Percentiles rank a stretch among this genome's conserved stretches.
Evolutionary conservation across 2,113 vertebrate species (phyloP).

Genomic region (Eublepharis macularius): DNA sequence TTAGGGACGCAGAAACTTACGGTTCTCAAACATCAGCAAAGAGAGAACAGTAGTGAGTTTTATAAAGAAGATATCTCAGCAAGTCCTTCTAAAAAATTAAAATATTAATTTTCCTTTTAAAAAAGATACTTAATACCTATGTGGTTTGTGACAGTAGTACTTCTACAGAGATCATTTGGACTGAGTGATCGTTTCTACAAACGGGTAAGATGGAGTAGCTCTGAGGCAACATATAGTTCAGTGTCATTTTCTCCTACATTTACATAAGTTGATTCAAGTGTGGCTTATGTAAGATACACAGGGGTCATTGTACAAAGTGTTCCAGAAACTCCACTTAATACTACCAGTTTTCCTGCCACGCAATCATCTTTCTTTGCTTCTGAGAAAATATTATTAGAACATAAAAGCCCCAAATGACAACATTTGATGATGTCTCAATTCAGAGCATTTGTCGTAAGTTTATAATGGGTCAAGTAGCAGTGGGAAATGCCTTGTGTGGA

Average conservation of each 20-base stretch:
- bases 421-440: constrained; percentile 3
- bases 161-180: not conserved
- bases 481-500: not conserved
- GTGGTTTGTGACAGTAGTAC: no score
- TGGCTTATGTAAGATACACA: not conserved
- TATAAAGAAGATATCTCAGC: not conserved
- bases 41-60: not conserved
- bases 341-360: not conserved
- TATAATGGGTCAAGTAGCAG: not conserved
- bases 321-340: not conserved
- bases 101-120: no score
- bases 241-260: no score
- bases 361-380: fast-evolving
- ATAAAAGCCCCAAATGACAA: constrained; percentile 13
- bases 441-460: constrained; percentile 12
- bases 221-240: not conserved
- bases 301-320: not conserved
- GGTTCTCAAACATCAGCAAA: not conserved
- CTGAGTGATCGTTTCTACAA: not conserved
- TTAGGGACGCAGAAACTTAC: not conserved
- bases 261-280: not conserved
- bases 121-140: no score
- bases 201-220: not conserved
- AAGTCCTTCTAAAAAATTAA: not conserved
- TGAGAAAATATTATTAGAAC: not conserved